Evolutionary conservation across 2,113 vertebrate genomes (phyloP).

Genomic region (Phycodurus eques): DNA sequence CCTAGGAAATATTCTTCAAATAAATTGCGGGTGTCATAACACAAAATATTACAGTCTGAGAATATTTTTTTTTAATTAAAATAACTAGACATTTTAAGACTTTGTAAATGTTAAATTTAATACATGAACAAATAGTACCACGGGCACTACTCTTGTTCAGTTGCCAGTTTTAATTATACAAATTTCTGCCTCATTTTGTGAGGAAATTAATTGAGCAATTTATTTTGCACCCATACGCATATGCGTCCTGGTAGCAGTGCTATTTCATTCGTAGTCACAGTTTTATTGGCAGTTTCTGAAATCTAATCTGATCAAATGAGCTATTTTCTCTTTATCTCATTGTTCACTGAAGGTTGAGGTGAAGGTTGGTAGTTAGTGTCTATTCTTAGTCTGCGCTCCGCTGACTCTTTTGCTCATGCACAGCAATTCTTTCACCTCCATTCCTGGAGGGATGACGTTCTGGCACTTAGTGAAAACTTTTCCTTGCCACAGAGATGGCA

Average conservation of each 20-base stretch:
- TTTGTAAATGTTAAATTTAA: neutral
- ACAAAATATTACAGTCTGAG: neutral
- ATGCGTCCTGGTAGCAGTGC: constrained; percentile 30
- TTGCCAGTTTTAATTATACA: neutral
- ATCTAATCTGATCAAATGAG: constrained; percentile 40
- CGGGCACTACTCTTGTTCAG: neutral
- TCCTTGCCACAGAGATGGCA: constrained; percentile 35
- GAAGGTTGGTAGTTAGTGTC: constrained; percentile 45
- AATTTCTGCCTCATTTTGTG: neutral
- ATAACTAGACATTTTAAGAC: neutral
- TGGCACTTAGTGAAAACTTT: constrained; percentile 40
- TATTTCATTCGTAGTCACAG: constrained; percentile 45
- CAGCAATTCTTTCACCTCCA: constrained; percentile 51
- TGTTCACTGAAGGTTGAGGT: constrained; percentile 34
- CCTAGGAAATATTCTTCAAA: neutral
- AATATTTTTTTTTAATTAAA: neutral
- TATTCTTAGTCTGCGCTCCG: constrained; percentile 55
- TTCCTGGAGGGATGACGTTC: constrained; percentile 46
- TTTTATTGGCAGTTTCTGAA: constrained; percentile 36
- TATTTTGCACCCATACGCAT: constrained; percentile 29
- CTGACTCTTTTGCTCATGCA: constrained; percentile 48
- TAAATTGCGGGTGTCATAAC: too few species aligned
- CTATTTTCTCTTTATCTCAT: constrained; percentile 15
- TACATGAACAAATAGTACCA: neutral
- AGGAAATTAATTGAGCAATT: constrained; percentile 11